Evolutionary conservation across 2,888 invertebrate genomes (phyloP).

Genomic region (Eretmocerus hayati): DNA sequence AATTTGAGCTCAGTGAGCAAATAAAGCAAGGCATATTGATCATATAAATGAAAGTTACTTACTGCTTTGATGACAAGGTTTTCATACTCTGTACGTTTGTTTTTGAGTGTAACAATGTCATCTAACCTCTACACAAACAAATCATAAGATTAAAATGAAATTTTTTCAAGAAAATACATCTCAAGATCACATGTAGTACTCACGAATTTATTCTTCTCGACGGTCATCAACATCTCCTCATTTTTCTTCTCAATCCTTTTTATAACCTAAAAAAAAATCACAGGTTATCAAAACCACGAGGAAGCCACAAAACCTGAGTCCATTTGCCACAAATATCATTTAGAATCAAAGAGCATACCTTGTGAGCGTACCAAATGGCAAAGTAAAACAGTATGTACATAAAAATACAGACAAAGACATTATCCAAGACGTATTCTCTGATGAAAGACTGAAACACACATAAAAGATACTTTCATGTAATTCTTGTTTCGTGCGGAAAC

Average conservation of each 20-base stretch:
- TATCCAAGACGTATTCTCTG: slow-evolving; percentile 38
- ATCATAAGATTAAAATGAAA: neutral
- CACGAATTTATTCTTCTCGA: slow-evolving; percentile 36
- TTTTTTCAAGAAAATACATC: neutral
- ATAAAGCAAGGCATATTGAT: neutral
- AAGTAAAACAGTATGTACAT: slow-evolving; percentile 36
- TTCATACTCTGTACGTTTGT: slow-evolving; percentile 38
- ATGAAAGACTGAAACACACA: slow-evolving; percentile 33
- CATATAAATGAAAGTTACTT: slow-evolving; percentile 19
- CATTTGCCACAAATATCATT: no score
- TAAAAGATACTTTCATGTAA: no score
- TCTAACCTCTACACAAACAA: slow-evolving; percentile 32
- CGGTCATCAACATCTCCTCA: slow-evolving; percentile 28
- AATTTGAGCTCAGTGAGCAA: neutral
- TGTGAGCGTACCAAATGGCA: slow-evolving; percentile 38
- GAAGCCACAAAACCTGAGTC: no score
- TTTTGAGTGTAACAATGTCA: slow-evolving; percentile 33
- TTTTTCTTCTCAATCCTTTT: slow-evolving; percentile 35
- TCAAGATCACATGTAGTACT: neutral
- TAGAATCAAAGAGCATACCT: slow-evolving; percentile 30
- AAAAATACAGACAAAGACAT: slow-evolving; percentile 35
- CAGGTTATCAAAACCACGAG: neutral
- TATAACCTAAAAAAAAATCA: slow-evolving; percentile 35
- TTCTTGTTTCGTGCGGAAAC: no score
- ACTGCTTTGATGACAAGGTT: slow-evolving; percentile 38